Conservation (phyloP, 2,888 invertebrate species). For the Folsomia candida region DNA sequence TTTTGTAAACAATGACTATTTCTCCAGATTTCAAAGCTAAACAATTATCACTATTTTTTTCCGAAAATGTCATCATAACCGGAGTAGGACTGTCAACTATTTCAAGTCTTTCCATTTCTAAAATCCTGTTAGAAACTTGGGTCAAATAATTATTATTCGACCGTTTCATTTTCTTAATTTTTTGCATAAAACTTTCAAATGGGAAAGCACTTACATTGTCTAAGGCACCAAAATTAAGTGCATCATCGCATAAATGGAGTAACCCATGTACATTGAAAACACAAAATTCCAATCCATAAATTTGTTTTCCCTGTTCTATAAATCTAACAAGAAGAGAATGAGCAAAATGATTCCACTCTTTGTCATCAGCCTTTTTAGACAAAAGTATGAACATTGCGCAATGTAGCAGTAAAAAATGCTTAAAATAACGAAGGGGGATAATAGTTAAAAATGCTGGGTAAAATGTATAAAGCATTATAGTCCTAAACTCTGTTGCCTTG, state of each 20-base stretch:
- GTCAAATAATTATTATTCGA: neutral
- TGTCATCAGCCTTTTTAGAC: neutral
- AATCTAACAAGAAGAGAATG: slow-evolving; percentile 47
- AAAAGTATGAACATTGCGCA: slow-evolving; percentile 10
- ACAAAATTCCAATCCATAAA: slow-evolving; percentile 52
- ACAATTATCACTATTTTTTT: neutral
- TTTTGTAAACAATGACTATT: neutral
- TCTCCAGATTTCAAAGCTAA: neutral
- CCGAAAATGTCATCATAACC: neutral
- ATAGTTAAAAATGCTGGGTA: slow-evolving; percentile 34
- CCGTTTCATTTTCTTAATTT: slow-evolving; percentile 31
- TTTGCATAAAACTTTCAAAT: slow-evolving; percentile 53
- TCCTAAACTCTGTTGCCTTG: slow-evolving; percentile 49
- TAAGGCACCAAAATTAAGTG: slow-evolving; percentile 51
- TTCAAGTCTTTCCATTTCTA: neutral
- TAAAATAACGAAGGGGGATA: slow-evolving; percentile 24
- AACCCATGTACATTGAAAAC: slow-evolving; percentile 54
- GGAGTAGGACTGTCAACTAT: neutral
- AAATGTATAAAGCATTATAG: slow-evolving; percentile 47
- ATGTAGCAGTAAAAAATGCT: neutral
- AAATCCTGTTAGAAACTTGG: neutral
- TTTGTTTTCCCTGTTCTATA: slow-evolving; percentile 48
- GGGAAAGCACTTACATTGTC: slow-evolving; percentile 52
- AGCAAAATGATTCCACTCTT: slow-evolving; percentile 39
- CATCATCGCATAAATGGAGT: slow-evolving; percentile 53